These are phyloP conservation scores for Tethea ocularis DNA, from an alignment of 2,888 invertebrate species.

Conservation along the genomic window DNA sequence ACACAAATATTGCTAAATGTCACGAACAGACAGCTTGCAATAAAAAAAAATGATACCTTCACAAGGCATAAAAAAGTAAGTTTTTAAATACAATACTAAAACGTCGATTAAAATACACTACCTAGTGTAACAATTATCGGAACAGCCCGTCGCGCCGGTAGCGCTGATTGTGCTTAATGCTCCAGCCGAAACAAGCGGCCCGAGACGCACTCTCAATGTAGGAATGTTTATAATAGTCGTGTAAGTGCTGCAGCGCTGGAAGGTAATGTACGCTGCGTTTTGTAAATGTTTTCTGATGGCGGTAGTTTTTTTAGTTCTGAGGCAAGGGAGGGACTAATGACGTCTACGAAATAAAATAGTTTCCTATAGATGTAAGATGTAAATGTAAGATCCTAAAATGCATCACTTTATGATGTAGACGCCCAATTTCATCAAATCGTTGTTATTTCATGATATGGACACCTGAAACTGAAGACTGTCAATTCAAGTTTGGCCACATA, in stretches of 20 bases:
- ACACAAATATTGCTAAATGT: too few relatives aligned
- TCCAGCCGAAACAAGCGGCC: neutral
- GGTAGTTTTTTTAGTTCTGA: neutral
- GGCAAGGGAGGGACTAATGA: neutral
- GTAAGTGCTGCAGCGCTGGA: constrained; percentile 1
- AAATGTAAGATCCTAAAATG: too few relatives aligned
- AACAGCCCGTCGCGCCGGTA: neutral
- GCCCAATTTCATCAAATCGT: too few relatives aligned
- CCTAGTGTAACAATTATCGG: constrained; percentile 9
- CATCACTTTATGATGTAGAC: too few relatives aligned
- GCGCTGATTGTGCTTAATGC: neutral
- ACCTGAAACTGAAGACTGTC: too few relatives aligned
- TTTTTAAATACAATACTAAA: neutral
- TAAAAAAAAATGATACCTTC: too few relatives aligned
- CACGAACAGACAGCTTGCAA: too few relatives aligned
- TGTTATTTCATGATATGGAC: too few relatives aligned
- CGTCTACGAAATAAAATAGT: neutral
- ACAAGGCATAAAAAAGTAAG: neutral
- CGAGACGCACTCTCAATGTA: neutral
- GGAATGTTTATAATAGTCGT: constrained; percentile 1
- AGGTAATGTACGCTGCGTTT: constrained; percentile 3
- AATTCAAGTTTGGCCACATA: too few relatives aligned
- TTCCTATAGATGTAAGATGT: neutral
- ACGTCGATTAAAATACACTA: neutral
- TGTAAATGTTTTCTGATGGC: constrained; percentile 1